Evolutionary conservation across 2,113 vertebrate species (phyloP), one percentile per base, ranked within the genome.

Genomic region (Phycodurus eques): DNA sequence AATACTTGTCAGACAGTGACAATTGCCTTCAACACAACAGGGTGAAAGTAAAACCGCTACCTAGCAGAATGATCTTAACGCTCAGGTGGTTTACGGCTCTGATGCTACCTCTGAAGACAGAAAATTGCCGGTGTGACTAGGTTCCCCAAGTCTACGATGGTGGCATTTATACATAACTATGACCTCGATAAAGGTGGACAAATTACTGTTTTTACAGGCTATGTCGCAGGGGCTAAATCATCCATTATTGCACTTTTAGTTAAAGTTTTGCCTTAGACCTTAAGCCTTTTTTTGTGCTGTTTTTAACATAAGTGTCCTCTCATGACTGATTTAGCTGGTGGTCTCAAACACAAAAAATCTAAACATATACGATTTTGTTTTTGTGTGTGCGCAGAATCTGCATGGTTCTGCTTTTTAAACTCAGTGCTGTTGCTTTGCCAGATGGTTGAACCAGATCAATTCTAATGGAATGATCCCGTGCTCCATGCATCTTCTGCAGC

Each of bases 361-460:
- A 2, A 64, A 43, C 1, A 44, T 8, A 46, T 46, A 22, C 27
- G 27, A 27, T 27, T 27, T 27, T 27, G 27, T 0, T 15, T 19
- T 15, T 51, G 14, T 51, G 15, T 17, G 51, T 69, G 27, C 1
- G 14, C 15, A 17, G 8, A 66, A 71, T 69, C 59, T 59, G 17
- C 27, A n/a, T 59, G 5, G 13, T 76, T 17, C 4, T 60, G 20
- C 43, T n/a, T 63, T 39, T 68, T 22, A 70, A 75, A 42, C 70
- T 75, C 31, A 31, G 46, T 35, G 10, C 67, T 71, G 15, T 63
- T 71, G 20, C 22, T 33, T 49, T 31, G 9, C 44, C 68, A 27
- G 56, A 59, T 6, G 22, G 68, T 59, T 51, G 60, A 56, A 42
- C 39, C 63, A 67, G 56, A 76, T 78, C 60, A 12, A 10, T 68